Base-by-base conservation (phyloP, 2,797 vertebrate species). In the Myotis myotis region DNA sequence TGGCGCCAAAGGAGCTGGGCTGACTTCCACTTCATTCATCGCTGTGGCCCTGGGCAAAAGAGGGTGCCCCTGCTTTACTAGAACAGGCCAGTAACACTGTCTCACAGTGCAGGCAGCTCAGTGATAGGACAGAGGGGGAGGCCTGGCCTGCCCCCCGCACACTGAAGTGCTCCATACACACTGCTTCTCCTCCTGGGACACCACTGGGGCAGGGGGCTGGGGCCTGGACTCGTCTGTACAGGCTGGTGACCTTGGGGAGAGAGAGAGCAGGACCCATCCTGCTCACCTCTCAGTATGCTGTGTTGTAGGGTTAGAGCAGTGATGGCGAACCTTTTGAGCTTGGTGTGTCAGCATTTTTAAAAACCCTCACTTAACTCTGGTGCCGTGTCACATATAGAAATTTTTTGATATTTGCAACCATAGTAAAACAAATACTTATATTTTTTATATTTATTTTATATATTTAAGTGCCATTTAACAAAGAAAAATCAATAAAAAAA, bases 111-210 rank as follows among this genome's bases (percentile, higher is more conserved):
- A 23, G 12, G 64, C 28, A 11, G 30, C 38, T 71, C 8, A 1
- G 16, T 8, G 47, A 36, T 19, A 33, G 28, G 22, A 9, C 11
- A 20, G 30, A 17, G 30, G 8, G 38, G 10, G 0, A 12, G 20
- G 71, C 13, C 1, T 17, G 23, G 70, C 47, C 38, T 16, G 17
- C 53, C 8, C 9, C 17, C 15, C 25, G 44, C 22, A 28, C 22
- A 6, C 19, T 3, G 12, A 30, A 36, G 57, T 0, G 2, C 60
- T n/a, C 36, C 23, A 9, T 2, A 4, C 6, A 2, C 13, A 30
- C 44, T 25, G 25, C 28, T 60, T 38, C 64, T 49, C 16, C 16
- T 68, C 19, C 81, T 30, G 53, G 28, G n/a, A 44, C 3, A 6
- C 9, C 62, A 28, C 36, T 1, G 33, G 49, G 2, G 6, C 1